These are phyloP conservation scores for Pangasianodon hypophthalmus DNA, from an alignment of 2,113 vertebrate genomes.

Conservation along the genomic window DNA sequence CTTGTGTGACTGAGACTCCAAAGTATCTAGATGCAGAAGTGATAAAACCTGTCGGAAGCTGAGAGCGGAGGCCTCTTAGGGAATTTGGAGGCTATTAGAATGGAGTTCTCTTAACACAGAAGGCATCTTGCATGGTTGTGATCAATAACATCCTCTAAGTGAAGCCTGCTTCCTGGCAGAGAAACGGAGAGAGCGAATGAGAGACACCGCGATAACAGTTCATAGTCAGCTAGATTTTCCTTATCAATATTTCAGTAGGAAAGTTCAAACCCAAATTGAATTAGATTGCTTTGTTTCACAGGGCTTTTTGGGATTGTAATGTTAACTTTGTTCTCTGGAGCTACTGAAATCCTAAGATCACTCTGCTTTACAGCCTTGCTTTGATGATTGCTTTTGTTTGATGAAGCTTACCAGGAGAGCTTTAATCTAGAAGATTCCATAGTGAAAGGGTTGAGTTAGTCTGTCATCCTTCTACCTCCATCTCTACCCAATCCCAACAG, in stretches of 20 bases:
- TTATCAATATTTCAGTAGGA: slow-evolving; percentile 57
- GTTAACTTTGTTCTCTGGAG: slow-evolving; percentile 6
- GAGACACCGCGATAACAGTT: slow-evolving; percentile 34
- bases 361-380: background rate
- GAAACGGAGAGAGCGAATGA: slow-evolving; percentile 35
- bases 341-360: slow-evolving; percentile 4
- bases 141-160: slow-evolving; percentile 59
- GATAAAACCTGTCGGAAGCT: slow-evolving; percentile 15
- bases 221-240: slow-evolving; percentile 45
- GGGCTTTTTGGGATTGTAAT: background rate
- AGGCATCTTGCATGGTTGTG: slow-evolving; percentile 30
- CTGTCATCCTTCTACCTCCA: background rate
- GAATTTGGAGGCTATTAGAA: slow-evolving; percentile 48
- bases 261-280: slow-evolving; percentile 26
- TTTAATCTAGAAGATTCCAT: slow-evolving; percentile 19
- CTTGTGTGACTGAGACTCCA: slow-evolving; percentile 1
- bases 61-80: slow-evolving; percentile 21
- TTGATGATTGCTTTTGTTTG: background rate
- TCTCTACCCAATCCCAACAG: background rate
- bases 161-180: slow-evolving; percentile 42
- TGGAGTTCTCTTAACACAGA: slow-evolving; percentile 44
- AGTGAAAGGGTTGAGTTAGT: slow-evolving; percentile 2
- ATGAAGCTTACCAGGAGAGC: background rate
- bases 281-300: background rate
- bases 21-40: background rate